These are phyloP conservation scores for Luscinia megarhynchos DNA, from an alignment of 2,797 vertebrate species.

Conservation along the genomic window DNA sequence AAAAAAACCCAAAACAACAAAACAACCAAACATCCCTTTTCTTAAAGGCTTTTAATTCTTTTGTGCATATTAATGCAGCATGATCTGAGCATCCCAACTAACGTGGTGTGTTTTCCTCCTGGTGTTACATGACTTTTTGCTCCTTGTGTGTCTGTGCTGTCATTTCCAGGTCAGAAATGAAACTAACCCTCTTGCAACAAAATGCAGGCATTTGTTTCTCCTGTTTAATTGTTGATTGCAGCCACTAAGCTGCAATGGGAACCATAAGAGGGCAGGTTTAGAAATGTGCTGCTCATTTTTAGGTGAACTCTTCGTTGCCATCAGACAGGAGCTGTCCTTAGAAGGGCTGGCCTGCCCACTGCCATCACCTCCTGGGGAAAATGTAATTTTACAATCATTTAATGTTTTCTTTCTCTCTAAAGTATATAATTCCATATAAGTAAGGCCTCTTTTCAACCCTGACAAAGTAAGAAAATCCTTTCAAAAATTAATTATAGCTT, in stretches of 20 bases:
- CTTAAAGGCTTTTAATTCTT: constrained; percentile 26
- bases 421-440: background rate
- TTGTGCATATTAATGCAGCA: background rate
- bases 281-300: background rate
- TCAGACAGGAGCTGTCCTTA: background rate
- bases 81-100: background rate
- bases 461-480: background rate
- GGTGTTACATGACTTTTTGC: background rate
- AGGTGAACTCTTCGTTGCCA: background rate
- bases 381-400: background rate
- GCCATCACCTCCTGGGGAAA: background rate
- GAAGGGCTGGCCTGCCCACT: background rate
- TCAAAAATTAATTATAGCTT: background rate
- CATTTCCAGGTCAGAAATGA: constrained; percentile 24
- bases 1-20: background rate
- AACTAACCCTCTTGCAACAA: constrained; percentile 20
- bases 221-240: background rate
- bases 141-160: background rate
- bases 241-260: background rate
- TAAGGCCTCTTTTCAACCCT: background rate
- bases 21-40: background rate
- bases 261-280: background rate
- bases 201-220: background rate
- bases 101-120: background rate
- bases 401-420: background rate